These are phyloP conservation scores for Ochotona princeps DNA, from an alignment of 2,113 vertebrate genomes.

Conservation along the genomic window DNA sequence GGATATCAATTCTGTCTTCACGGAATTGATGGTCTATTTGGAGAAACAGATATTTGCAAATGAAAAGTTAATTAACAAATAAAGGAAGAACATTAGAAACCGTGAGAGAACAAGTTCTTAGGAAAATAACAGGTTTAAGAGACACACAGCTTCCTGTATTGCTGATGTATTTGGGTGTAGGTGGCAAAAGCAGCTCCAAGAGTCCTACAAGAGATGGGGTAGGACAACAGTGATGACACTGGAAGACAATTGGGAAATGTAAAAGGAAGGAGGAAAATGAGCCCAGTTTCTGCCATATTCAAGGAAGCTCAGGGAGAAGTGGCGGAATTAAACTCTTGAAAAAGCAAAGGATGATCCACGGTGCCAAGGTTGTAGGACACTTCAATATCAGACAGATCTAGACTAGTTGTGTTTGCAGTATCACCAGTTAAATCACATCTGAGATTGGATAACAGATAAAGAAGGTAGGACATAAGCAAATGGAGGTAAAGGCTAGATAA, in stretches of 20 bases:
- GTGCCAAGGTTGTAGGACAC: neutral
- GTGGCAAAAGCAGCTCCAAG: neutral
- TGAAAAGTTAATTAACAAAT: constrained; percentile 5
- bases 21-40: neutral
- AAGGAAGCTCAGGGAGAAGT: neutral
- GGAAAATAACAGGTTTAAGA: neutral
- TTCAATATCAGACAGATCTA: neutral
- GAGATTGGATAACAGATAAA: neutral
- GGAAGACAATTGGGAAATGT: neutral
- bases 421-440: neutral
- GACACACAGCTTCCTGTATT: neutral
- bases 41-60: neutral
- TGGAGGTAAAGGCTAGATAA: neutral
- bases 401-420: neutral
- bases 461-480: neutral
- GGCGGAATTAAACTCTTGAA: neutral
- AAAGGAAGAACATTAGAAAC: neutral
- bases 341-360: neutral
- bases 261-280: neutral
- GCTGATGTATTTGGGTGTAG: neutral
- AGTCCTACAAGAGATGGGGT: neutral
- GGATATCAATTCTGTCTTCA: neutral
- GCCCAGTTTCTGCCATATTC: neutral
- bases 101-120: neutral
- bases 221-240: neutral